A percentile compares a stretch with the other conserved stretches of the same genome.
These are phyloP conservation scores for Euphydryas editha DNA, from an alignment of 2,888 invertebrate genomes.

Conservation along the genomic window DNA sequence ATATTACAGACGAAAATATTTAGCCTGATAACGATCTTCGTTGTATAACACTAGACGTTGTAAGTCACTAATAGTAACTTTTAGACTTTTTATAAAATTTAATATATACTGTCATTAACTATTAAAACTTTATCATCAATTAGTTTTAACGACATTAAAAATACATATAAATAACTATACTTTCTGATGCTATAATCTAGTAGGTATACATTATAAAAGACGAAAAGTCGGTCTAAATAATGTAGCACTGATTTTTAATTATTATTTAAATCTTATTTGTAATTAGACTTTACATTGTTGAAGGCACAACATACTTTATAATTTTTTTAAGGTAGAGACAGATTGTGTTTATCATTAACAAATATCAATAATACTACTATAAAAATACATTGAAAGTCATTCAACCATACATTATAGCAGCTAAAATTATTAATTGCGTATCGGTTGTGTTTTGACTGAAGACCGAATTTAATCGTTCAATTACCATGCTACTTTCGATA, in stretches of 20 bases:
- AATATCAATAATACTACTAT: neutral
- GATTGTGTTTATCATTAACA: neutral
- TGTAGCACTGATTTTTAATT: neutral
- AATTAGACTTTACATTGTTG: too few species aligned
- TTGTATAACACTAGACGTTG: neutral
- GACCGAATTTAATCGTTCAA: slow-evolving; percentile 1
- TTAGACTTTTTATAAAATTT: neutral
- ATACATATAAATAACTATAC: too few species aligned
- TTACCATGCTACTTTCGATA: slow-evolving; percentile 19
- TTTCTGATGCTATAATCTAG: too few species aligned
- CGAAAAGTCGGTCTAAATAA: too few species aligned
- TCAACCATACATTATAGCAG: neutral
- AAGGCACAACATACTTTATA: too few species aligned
- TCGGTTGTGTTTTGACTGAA: neutral
- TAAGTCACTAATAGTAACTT: neutral
- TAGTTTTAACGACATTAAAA: too few species aligned
- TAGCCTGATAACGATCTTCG: slow-evolving; percentile 10
- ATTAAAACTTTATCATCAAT: too few species aligned
- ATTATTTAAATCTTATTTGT: neutral
- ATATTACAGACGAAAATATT: slow-evolving; percentile 20
- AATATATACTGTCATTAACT: too few species aligned
- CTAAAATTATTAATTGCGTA: neutral
- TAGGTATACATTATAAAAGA: too few species aligned
- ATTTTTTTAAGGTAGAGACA: neutral
- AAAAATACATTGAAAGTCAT: neutral